Percentiles rank a stretch among this genome's conserved stretches.
These are phyloP conservation scores for Drosophila sp. DNA, from an alignment of 1,140 invertebrate species.

Conservation along the genomic window DNA sequence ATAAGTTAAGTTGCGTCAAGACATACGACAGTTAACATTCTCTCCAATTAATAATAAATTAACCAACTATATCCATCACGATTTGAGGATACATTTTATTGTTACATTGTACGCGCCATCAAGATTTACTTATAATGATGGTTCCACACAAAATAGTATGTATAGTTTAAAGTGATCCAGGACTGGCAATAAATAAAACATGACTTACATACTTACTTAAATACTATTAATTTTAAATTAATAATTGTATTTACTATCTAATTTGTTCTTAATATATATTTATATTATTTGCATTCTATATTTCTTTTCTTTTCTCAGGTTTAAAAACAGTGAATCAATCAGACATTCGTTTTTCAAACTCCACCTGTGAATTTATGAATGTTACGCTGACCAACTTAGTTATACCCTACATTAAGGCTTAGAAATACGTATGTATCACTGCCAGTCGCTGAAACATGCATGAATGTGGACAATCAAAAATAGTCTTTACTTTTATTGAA, in stretches of 20 bases:
- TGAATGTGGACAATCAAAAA: background rate
- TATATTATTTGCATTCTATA: too few species aligned
- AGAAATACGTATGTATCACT: background rate
- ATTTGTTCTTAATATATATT: too few species aligned
- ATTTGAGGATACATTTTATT: background rate
- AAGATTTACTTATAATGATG: background rate
- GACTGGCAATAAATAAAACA: background rate
- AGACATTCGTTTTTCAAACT: too few species aligned
- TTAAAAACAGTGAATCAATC: too few species aligned
- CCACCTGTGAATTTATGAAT: too few species aligned
- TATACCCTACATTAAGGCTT: background rate
- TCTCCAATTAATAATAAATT: constrained; percentile 1
- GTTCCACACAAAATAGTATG: background rate
- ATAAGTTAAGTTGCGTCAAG: constrained; percentile 28
- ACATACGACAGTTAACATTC: constrained; percentile 40
- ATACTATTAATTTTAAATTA: too few species aligned
- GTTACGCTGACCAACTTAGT: too few species aligned
- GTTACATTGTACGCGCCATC: background rate
- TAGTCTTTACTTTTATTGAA: background rate
- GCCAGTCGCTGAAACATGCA: constrained; percentile 17
- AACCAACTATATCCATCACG: background rate
- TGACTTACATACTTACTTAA: too few species aligned
- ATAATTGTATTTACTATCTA: too few species aligned
- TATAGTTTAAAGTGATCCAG: background rate
- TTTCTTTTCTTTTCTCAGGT: too few species aligned